phyloP scores from a whole-genome alignment of 2,113 vertebrate genomes.

The Crotalus tigris region DNA sequence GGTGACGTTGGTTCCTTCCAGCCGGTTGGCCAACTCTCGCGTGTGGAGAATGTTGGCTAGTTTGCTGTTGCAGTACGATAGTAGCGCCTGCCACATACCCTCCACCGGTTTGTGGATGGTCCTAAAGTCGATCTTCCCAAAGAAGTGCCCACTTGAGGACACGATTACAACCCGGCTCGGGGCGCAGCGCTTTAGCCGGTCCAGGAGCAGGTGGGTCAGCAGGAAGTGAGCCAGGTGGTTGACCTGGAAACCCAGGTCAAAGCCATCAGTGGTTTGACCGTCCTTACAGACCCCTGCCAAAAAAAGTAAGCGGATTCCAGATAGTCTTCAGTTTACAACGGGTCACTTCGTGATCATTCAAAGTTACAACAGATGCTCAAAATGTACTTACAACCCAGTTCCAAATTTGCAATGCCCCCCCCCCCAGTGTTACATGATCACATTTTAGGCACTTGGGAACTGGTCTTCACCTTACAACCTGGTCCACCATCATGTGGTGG shows the following conservation, averaged over 20 bases:
- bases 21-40: conserved; percentile 79
- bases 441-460: too few species aligned
- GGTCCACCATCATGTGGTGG: too few species aligned
- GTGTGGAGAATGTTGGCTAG: conserved; percentile 86
- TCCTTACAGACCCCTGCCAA: conserved; percentile 71
- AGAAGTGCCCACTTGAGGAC: conserved; percentile 69
- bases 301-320: not conserved
- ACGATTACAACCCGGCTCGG: conserved; percentile 84
- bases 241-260: conserved; percentile 80
- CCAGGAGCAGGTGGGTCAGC: conserved; percentile 85
- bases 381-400: too few species aligned
- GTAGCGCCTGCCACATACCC: conserved; percentile 53
- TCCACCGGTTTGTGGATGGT: conserved; percentile 60
- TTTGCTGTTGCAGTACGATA: conserved; percentile 88
- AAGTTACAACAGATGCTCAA: not conserved
- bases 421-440: too few species aligned
- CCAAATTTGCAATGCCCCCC: too few species aligned
- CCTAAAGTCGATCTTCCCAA: conserved; percentile 70
- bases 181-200: conserved; percentile 71
- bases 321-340: rapidly evolving
- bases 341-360: not conserved
- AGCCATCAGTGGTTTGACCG: conserved; percentile 77
- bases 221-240: conserved; percentile 91
- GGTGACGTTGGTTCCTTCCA: conserved; percentile 80
- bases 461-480: too few species aligned